Conservation (phyloP, 2,797 vertebrate genomes). For the Hyperoplus lanceolatus region DNA sequence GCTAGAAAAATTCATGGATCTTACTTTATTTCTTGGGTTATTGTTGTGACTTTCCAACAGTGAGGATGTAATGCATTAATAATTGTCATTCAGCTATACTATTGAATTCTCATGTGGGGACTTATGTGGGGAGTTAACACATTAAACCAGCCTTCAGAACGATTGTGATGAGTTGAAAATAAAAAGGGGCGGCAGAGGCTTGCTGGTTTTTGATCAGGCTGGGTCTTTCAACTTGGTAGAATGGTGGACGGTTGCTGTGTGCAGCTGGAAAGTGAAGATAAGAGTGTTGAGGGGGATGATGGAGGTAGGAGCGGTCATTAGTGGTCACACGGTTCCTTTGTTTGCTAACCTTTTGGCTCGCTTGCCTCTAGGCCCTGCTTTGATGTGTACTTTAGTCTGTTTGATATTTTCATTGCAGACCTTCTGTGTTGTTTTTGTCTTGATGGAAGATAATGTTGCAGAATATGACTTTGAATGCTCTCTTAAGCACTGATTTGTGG, state of each 20-base stretch:
- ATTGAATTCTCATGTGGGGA: constrained; percentile 40
- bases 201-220: constrained; percentile 52
- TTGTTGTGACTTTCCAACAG: too few relatives aligned
- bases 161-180: constrained; percentile 24
- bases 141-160: constrained; percentile 31
- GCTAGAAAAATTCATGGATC: not conserved
- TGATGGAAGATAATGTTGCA: constrained; percentile 8
- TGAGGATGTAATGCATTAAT: constrained; percentile 4
- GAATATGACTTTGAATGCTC: constrained; percentile 16
- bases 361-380: constrained; percentile 32
- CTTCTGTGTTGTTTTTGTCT: constrained; percentile 25
- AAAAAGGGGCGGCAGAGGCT: not conserved
- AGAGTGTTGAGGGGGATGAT: constrained; percentile 43
- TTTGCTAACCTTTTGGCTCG: constrained; percentile 57
- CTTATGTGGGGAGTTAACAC: constrained; percentile 39
- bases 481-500: constrained; percentile 10
- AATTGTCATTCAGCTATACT: constrained; percentile 9
- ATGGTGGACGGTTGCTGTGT: constrained; percentile 32
- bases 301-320: constrained; percentile 53
- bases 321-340: constrained; percentile 57
- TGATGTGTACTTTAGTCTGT: constrained; percentile 37
- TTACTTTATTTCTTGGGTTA: constrained; percentile 1
- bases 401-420: constrained; percentile 35
- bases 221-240: constrained; percentile 56
- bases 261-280: constrained; percentile 75